Percentiles rank a stretch among this genome's conserved stretches.
Conservation (phyloP, 2,888 invertebrate species). For the Drosophila prolongata region DNA sequence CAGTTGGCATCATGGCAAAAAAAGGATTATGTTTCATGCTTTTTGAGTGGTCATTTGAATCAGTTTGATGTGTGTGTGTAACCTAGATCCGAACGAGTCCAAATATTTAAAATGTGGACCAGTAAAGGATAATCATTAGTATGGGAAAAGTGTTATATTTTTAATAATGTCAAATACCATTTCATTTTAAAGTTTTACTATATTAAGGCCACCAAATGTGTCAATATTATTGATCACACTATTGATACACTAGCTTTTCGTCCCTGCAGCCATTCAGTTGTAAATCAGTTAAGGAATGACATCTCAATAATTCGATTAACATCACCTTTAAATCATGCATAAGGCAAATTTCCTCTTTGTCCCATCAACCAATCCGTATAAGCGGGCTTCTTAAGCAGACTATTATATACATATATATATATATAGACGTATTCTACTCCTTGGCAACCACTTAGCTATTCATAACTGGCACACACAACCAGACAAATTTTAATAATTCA, state of each 20-base stretch:
- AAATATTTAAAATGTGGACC: background rate
- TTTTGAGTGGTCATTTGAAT: constrained; percentile 16
- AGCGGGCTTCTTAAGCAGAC: constrained; percentile 14
- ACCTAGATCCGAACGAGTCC: background rate
- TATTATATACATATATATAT: background rate
- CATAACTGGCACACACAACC: constrained; percentile 60
- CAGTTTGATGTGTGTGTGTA: background rate
- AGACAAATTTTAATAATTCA: constrained; percentile 68
- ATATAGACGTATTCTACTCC: constrained; percentile 25
- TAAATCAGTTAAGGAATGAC: constrained; percentile 6
- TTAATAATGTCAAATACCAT: too few relatives aligned
- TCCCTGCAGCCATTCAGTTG: background rate
- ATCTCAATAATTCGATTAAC: constrained; percentile 21
- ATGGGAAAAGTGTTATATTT: too few relatives aligned
- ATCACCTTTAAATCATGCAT: constrained; percentile 26
- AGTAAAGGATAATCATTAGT: background rate
- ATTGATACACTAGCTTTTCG: background rate
- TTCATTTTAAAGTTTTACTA: too few relatives aligned
- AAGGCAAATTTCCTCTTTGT: constrained; percentile 1
- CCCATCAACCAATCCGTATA: constrained; percentile 18
- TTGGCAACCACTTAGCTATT: constrained; percentile 69
- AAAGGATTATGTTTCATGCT: constrained; percentile 12
- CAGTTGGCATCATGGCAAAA: constrained; percentile 9
- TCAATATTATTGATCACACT: background rate
- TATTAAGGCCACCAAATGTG: too few relatives aligned